A percentile compares a stretch with the other conserved stretches of the same genome.
phyloP scores from a whole-genome alignment of 1,140 invertebrate species.

The Temnothorax curvispinosus region DNA sequence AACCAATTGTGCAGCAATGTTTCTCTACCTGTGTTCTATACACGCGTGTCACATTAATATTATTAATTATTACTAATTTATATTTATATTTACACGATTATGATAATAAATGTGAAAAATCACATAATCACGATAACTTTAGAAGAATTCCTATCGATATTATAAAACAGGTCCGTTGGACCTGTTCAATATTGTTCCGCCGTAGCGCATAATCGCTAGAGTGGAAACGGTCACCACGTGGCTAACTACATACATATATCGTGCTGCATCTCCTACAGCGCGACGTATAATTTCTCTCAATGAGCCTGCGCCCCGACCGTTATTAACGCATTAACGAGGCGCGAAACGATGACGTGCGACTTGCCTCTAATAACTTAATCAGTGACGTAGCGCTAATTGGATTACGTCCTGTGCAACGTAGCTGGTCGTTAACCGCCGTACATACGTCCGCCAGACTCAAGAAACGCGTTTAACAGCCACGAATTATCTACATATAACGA shows the following conservation, averaged over 20 bases:
- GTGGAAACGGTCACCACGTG: slow-evolving; percentile 66
- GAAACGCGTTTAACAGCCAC: slow-evolving; percentile 28
- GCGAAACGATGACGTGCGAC: slow-evolving; percentile 11
- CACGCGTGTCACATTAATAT: not conserved
- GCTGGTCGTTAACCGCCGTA: slow-evolving; percentile 31
- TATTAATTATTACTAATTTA: not conserved
- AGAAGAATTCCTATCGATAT: not conserved
- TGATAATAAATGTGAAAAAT: not conserved
- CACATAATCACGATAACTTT: not conserved
- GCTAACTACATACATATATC: slow-evolving; percentile 26
- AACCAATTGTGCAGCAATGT: not conserved
- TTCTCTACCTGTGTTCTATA: not conserved
- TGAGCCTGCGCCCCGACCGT: slow-evolving; percentile 1
- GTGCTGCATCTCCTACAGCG: slow-evolving; percentile 25
- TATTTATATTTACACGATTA: not conserved
- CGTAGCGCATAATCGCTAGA: slow-evolving; percentile 9
- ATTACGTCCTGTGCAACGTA: slow-evolving; percentile 21
- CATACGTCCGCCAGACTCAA: not conserved
- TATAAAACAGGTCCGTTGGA: not conserved
- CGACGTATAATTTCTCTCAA: slow-evolving; percentile 63
- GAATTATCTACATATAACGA: slow-evolving; percentile 34
- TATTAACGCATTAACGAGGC: slow-evolving; percentile 38
- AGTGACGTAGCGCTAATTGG: slow-evolving; percentile 55
- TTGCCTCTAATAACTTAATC: slow-evolving; percentile 65
- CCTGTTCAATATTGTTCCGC: not conserved